phyloP scores from a whole-genome alignment of 2,888 invertebrate genomes.

The Sabatieria punctata region DNA sequence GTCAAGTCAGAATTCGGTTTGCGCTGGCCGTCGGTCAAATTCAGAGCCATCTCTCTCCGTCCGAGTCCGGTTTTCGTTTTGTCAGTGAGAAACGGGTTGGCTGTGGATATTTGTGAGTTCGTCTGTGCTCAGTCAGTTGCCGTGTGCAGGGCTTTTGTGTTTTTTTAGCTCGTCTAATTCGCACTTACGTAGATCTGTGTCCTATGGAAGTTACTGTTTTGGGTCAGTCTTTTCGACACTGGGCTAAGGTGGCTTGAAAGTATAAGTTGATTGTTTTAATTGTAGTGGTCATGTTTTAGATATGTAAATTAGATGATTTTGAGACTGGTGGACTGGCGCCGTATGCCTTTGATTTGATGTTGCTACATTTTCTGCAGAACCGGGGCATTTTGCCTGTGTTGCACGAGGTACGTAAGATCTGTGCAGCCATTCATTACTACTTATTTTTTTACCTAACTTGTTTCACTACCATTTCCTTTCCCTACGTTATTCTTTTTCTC shows the following conservation, averaged over 20 bases:
- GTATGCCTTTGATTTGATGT: conserved; percentile 38
- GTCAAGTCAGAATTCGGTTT: not conserved
- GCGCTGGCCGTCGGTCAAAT: not conserved
- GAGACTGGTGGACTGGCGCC: conserved; percentile 38
- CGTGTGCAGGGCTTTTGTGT: too few relatives aligned
- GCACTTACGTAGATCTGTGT: conserved; percentile 26
- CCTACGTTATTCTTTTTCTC: too few relatives aligned
- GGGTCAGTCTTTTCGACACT: conserved; percentile 29
- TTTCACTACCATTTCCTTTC: too few relatives aligned
- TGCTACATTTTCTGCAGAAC: conserved; percentile 40
- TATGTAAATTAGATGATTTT: conserved; percentile 32
- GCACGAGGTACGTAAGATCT: too few relatives aligned
- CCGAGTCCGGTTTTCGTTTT: conserved; percentile 27
- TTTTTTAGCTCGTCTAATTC: conserved; percentile 23
- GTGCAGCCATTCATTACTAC: too few relatives aligned
- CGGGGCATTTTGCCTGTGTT: conserved; percentile 37
- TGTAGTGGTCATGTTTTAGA: not conserved
- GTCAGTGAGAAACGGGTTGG: conserved; percentile 28
- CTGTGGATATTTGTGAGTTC: conserved; percentile 22
- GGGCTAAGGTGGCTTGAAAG: conserved; percentile 34
- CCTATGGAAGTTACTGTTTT: conserved; percentile 20
- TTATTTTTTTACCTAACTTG: too few relatives aligned
- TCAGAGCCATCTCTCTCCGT: not conserved
- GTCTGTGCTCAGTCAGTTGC: too few relatives aligned
- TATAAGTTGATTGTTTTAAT: not conserved